Percentiles rank a stretch among this genome's conserved stretches.
phyloP scores from a whole-genome alignment of 2,113 vertebrate genomes.

The Oryzias woworae region DNA sequence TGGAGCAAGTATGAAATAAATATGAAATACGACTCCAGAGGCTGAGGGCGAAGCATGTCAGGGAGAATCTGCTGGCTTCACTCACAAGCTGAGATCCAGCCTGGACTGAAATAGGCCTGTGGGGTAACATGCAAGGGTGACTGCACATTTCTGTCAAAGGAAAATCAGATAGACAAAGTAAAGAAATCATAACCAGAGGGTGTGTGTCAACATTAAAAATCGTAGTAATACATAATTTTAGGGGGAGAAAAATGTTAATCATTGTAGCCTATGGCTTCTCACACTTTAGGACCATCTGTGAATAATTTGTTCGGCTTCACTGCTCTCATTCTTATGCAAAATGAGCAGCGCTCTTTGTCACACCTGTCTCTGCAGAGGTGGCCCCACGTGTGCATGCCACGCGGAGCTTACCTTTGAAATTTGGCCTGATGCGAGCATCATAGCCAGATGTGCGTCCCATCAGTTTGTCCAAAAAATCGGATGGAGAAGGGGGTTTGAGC shows the following conservation, averaged over 20 bases:
- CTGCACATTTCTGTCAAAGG: slow-evolving; percentile 44
- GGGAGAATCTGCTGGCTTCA: slow-evolving; percentile 53
- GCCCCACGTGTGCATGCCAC: slow-evolving; percentile 1
- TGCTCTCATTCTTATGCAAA: slow-evolving; percentile 26
- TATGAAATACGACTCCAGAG: slow-evolving; percentile 61
- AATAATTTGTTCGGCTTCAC: slow-evolving; percentile 47
- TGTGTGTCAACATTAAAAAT: slow-evolving; percentile 57
- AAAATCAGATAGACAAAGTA: slow-evolving; percentile 40
- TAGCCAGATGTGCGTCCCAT: slow-evolving; percentile 95
- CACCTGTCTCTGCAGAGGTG: neutral
- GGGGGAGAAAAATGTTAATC: slow-evolving; percentile 20
- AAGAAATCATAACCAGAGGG: slow-evolving; percentile 45
- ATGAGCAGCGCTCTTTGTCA: neutral
- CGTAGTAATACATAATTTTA: slow-evolving; percentile 22
- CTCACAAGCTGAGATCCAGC: slow-evolving; percentile 28
- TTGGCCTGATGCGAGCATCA: slow-evolving; percentile 91
- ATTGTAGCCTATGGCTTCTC: slow-evolving; percentile 41
- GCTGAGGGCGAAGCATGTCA: slow-evolving; percentile 60
- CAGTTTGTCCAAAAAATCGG: slow-evolving; percentile 95
- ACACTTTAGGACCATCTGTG: slow-evolving; percentile 49
- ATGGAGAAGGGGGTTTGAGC: slow-evolving; percentile 82
- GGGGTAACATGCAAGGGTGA: slow-evolving; percentile 45
- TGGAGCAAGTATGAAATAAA: slow-evolving; percentile 73
- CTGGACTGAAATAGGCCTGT: slow-evolving; percentile 59
- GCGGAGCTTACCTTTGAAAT: slow-evolving; percentile 89